Base-by-base conservation (phyloP, 2,888 invertebrate species). In the Drosophila parthenogenetica region DNA sequence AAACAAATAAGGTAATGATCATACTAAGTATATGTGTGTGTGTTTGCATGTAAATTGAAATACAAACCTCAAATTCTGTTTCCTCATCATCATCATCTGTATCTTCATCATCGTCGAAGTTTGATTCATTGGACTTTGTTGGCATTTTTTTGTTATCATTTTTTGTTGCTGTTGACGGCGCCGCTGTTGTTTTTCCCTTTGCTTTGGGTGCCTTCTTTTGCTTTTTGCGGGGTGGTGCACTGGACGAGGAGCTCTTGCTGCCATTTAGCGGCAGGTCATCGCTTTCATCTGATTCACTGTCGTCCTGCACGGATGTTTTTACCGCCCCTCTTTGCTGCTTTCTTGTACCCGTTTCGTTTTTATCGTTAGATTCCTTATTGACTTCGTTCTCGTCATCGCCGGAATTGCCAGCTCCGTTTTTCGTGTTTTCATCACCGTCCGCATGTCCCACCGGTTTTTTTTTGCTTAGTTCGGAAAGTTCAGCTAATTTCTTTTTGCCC, bases 11-110 rank as follows among this genome's bases (percentile, higher is more conserved):
- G 35, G 8, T 39, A 29, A 14, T 16, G 16, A 11, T 5, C 29
- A 13, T 10, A 16, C 11, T 14, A 5, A 14, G 32, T 35, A 3
- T 45, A 14, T 19, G 16, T 29, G 10, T 19, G 13, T 25, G 4
- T 2, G n/a, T 32, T 13, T 10, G 8, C 14, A 17, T 16, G 19
- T 7, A 11, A 13, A 19, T 40, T 11, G 3, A 16, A 16, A 16
- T 45, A 42, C 40, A 32, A 54, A 85, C 91, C 67, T 92, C 91
- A 48, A 83, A 90, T 59, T 91, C 91, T 4, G 70, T 76, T 10
- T 82, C 63, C 5, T 35, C 94, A 62, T 93, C 92, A 59, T 92
- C 79, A 48, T 84, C 80, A 51, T 88, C 90, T 69, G 93, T 92
- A 1, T 90, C 92, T 5, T 79, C 78, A 0, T 46, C 46, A 0